A percentile compares a stretch with the other conserved stretches of the same genome.
Conservation (phyloP, 2,888 invertebrate genomes). For the Pristionchus entomophagus region DNA sequence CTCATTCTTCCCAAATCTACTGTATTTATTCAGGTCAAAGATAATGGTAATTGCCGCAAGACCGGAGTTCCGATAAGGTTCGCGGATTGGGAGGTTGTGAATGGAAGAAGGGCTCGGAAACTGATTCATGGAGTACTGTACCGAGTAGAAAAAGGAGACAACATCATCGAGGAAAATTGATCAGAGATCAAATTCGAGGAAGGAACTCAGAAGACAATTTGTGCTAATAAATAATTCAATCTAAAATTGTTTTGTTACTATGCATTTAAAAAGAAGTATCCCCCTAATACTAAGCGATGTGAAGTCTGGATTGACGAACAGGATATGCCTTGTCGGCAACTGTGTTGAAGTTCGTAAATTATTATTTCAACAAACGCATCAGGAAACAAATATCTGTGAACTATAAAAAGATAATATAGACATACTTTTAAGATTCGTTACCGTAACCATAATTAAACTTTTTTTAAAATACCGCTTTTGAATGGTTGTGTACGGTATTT, state of each 20-base stretch:
- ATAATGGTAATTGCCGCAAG: not conserved
- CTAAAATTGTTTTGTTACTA: not conserved
- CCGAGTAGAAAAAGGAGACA: not conserved
- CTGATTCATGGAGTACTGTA: constrained; percentile 7
- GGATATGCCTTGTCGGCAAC: too few species aligned
- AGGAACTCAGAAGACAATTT: not conserved
- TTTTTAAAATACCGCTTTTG: constrained; percentile 3
- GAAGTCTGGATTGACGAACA: too few species aligned
- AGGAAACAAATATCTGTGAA: too few species aligned
- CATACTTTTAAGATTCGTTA: too few species aligned
- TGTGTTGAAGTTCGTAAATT: too few species aligned
- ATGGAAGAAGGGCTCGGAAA: not conserved
- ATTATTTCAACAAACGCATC: not conserved
- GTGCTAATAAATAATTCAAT: not conserved
- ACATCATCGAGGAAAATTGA: not conserved
- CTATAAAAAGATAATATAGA: too few species aligned
- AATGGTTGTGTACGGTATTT: too few species aligned
- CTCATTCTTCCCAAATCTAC: not conserved
- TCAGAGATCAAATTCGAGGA: not conserved
- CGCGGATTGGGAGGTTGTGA: not conserved
- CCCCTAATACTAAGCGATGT: too few species aligned
- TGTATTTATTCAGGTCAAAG: not conserved
- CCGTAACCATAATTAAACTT: not conserved
- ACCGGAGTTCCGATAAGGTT: not conserved
- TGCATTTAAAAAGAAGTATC: not conserved